phyloP scores from a whole-genome alignment of 2,797 vertebrate species.

The Pseudocheirus occidentalis region DNA sequence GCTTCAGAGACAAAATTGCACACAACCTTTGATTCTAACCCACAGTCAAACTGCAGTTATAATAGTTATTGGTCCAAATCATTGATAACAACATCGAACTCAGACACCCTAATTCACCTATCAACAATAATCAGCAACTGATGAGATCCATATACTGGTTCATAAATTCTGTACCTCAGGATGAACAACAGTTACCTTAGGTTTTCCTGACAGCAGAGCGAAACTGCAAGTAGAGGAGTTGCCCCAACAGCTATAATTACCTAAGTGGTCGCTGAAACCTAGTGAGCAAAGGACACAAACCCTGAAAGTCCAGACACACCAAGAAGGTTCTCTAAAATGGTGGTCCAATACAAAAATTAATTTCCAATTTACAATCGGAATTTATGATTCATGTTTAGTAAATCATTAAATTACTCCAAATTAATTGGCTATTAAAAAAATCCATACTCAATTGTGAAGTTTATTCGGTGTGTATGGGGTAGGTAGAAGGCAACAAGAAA shows the following conservation, averaged over 20 bases:
- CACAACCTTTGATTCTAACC: neutral
- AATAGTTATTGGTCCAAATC: neutral
- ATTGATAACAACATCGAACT: neutral
- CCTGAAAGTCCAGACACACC: neutral
- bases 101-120: neutral
- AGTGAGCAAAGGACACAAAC: neutral
- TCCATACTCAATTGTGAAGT: neutral
- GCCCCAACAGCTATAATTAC: neutral
- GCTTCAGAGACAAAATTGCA: neutral
- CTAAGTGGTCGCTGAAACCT: neutral
- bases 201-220: neutral
- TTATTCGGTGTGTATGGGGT: neutral
- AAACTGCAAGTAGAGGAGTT: neutral
- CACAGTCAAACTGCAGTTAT: neutral
- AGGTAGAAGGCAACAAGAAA: rapidly evolving
- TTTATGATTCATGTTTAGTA: neutral
- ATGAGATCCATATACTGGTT: neutral
- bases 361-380: neutral
- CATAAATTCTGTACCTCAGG: neutral
- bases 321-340: neutral
- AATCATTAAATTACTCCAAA: neutral
- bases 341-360: neutral
- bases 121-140: neutral
- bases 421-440: neutral
- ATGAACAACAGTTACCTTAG: neutral